Conservation (phyloP, 2,113 vertebrate species). For the Stictonetta naevosa region DNA sequence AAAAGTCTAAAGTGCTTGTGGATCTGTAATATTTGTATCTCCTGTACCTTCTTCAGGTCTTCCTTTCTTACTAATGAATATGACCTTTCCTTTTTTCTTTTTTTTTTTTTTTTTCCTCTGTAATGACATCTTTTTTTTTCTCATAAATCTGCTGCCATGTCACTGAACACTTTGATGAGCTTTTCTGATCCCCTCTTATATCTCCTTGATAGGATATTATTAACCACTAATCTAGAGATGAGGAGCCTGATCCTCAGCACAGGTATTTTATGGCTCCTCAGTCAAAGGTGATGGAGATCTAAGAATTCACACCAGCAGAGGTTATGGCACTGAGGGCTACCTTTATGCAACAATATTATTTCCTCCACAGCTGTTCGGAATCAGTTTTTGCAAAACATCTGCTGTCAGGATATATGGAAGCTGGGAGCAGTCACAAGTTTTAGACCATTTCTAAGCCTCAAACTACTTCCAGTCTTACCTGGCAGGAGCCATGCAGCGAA, state of each 20-base stretch:
- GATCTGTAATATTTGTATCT: background rate
- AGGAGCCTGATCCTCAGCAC: background rate
- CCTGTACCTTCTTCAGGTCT: background rate
- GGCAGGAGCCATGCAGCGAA: background rate
- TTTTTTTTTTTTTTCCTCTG: background rate
- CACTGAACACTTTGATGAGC: constrained; percentile 55
- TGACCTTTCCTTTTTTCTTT: background rate
- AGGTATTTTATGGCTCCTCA: background rate
- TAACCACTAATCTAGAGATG: constrained; percentile 23
- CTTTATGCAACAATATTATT: background rate
- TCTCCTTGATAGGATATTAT: constrained; percentile 57
- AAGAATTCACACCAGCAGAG: background rate
- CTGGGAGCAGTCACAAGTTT: background rate
- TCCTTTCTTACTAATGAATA: constrained; percentile 40
- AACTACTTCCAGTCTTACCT: background rate
- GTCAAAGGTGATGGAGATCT: background rate
- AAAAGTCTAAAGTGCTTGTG: background rate
- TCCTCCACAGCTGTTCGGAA: background rate
- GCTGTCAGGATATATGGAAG: background rate
- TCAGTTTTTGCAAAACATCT: background rate
- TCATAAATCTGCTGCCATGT: constrained; percentile 62
- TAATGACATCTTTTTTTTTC: constrained; percentile 38
- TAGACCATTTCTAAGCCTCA: background rate
- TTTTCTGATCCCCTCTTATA: constrained; percentile 55
- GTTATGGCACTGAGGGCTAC: background rate